Evolutionary conservation across 2,113 vertebrate genomes (phyloP), one percentile per base, ranked within the genome.

Genomic region (Tympanuchus pallidicinctus): DNA sequence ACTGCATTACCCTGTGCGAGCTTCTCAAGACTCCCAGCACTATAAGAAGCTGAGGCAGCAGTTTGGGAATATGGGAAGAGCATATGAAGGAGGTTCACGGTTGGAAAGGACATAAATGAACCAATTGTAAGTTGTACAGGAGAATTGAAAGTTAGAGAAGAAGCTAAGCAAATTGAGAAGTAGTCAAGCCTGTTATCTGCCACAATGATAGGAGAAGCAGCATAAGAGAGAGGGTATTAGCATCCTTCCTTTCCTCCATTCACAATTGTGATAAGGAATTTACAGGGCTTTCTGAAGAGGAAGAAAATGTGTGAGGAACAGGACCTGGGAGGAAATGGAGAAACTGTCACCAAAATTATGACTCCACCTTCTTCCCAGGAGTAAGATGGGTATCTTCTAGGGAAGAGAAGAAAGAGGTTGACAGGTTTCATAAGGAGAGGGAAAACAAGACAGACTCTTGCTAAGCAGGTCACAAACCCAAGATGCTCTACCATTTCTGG

Each of bases 271-370:
- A 56, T 67, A 52, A 88, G 89, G 45, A 82, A 67, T 17, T 59
- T 76, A 87, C 8, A 47, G 28, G 34, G 59, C 19, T 89, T 92
- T 32, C 52, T 42, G 16, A 91, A 92, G 61, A 77, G n/a, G 50
- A 89, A 91, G 42, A 88, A 74, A 74, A 75, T 12, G 6, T 69
- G 52, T 83, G 72, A 92, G 57, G 27, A 91, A 66, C 27, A 86
- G 79, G 43, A 86, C n/a, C 57, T 81, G 65, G 18, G 36, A 92
- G 43, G 8, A 12, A 92, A 67, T 72, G 57, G 64, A 90, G 65
- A 88, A 90, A 88, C 34, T 75, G 38, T 67, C 79, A 92, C 34
- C 73, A 91, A 92, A 91, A 78, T 78, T 75, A 74, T 75, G 69
- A 81, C 57, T 78, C 40, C 42, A 75, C 30, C 52, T 86, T 83